Percentiles rank a stretch among this genome's conserved stretches.
Conservation (phyloP, 2,113 vertebrate species). For the Phocoena phocoena region DNA sequence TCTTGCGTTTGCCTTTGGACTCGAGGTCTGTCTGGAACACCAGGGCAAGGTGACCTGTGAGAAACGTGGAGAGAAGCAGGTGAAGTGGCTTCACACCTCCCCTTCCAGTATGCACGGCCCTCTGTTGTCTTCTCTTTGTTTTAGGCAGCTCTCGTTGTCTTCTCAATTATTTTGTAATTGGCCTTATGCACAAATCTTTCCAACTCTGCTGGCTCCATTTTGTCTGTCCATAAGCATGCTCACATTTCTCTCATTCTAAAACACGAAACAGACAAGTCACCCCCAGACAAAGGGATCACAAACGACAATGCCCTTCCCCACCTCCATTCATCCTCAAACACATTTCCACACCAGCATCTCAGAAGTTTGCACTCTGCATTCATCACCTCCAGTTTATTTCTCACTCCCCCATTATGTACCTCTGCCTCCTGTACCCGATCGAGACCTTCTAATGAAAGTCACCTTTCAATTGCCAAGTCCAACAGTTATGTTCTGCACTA, state of each 20-base stretch:
- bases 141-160: background rate
- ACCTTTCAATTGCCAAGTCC: background rate
- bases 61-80: background rate
- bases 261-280: background rate
- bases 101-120: accelerated
- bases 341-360: background rate
- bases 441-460: background rate
- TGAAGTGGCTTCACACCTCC: background rate
- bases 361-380: background rate
- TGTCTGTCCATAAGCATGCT: background rate
- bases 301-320: background rate
- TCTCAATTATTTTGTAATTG: background rate
- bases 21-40: background rate
- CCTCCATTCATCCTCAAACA: background rate
- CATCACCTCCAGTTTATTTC: background rate
- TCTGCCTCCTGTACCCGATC: background rate
- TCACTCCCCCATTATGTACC: background rate
- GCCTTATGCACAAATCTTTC: background rate
- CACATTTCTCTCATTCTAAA: background rate
- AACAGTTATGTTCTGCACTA: background rate
- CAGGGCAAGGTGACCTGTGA: background rate
- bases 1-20: background rate
- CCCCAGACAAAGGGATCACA: background rate
- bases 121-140: background rate
- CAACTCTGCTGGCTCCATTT: background rate